Base-by-base conservation (phyloP, 1,140 invertebrate species). In the Microplitis demolitor region DNA sequence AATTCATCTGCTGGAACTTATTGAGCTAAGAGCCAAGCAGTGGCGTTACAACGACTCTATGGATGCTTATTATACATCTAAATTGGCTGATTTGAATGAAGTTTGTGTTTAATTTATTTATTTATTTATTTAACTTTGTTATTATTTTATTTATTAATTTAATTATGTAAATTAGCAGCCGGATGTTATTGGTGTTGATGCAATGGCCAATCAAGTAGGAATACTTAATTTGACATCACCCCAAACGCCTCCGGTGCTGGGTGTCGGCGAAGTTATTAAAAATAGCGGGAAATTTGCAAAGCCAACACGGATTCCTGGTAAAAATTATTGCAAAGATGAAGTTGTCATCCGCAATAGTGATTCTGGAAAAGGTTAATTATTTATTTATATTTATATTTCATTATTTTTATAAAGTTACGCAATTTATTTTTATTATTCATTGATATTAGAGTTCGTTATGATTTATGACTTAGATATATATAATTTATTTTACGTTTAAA, bases 321-420 rank as follows among this genome's bases (percentile, higher is more conserved):
- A 96, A 87, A 96, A 95, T 82, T 96, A 95, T 84, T 95, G 94
- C 80, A 96, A 96, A 87, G 95, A 97, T 85, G 96, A 97, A 89
- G 93, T 97, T 69, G 93, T 97, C 54, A 97, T 97, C 80, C 90
- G 95, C 76, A 97, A 97, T 86, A 93, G 94, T 77, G 96, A 97
- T 87, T 97, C 95, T 72, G 96, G 96, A 79, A 97, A 97, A 95
- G 95, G 96, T 97, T 89, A 88, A 81, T 67, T 68, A 66, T 62
- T 61, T 53, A 70, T 66, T 61, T 69, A 53, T 51, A 73, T 71
- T 70, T 67, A 67, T 69, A 24, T 8, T 60, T 50, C 11, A 64
- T 35, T 66, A 13, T 35, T 45, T 8, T 45, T 33, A 64, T 34
- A 37, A 67, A 24, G 24, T 24, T 24, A 24, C 24, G 2, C 24